A percentile compares a stretch with the other conserved stretches of the same genome.
Conservation (phyloP, 2,888 invertebrate species). For the Drosophila setosimentum region DNA sequence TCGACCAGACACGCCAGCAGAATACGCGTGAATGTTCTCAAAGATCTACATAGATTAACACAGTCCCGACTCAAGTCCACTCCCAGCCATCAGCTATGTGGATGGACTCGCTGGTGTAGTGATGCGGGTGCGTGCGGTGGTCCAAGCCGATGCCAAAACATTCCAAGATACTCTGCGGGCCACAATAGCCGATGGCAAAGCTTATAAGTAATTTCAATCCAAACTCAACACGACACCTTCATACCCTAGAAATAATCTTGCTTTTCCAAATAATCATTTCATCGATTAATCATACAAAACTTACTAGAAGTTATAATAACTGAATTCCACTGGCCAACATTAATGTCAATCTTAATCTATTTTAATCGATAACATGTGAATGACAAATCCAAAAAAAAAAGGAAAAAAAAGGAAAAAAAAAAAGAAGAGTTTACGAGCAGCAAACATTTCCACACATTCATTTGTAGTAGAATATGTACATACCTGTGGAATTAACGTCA, state of each 20-base stretch:
- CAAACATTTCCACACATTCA: conserved; percentile 11
- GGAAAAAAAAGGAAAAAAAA: no score
- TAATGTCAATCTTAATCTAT: not conserved
- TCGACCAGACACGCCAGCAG: conserved; percentile 32
- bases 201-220: conserved; percentile 5
- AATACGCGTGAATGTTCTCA: conserved; percentile 35
- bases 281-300: not conserved
- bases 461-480: conserved; percentile 6
- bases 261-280: not conserved
- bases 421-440: not conserved
- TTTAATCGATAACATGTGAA: conserved; percentile 19
- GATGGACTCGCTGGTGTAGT: conserved; percentile 2
- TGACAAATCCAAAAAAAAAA: conserved; percentile 26
- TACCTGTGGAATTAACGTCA: conserved; percentile 13
- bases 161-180: conserved; percentile 43
- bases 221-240: not conserved
- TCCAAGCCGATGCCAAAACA: conserved; percentile 20
- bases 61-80: conserved; percentile 19
- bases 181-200: conserved; percentile 13
- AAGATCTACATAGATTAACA: conserved; percentile 37
- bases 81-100: conserved; percentile 3
- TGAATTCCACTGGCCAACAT: not conserved
- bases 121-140: conserved; percentile 45
- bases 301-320: not conserved
- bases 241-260: conserved; percentile 30